Evolutionary conservation across 1,140 invertebrate species (phyloP).

Genomic region (Conus betulinus): DNA sequence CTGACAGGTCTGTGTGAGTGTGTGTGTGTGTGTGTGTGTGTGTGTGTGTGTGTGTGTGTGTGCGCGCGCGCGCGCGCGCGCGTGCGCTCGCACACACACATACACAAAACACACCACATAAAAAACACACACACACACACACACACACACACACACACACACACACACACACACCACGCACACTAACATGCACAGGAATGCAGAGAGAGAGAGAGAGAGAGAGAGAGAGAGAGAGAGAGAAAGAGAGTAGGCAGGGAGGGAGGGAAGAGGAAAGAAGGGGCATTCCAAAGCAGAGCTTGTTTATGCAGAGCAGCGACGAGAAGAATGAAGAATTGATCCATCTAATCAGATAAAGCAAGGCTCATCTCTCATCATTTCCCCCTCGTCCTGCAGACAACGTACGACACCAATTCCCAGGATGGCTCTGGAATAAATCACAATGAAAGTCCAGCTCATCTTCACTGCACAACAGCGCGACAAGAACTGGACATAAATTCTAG

Average conservation of each 20-base stretch:
- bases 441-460: neutral
- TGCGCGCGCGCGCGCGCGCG: neutral
- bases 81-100: neutral
- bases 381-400: neutral
- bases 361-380: neutral
- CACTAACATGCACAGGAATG: neutral
- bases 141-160: neutral
- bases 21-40: constrained; percentile 15
- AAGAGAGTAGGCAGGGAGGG: neutral
- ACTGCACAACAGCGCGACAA: neutral
- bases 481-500: neutral
- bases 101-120: too few species aligned
- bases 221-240: constrained; percentile 30
- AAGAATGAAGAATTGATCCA: neutral
- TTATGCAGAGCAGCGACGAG: neutral
- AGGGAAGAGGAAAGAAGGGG: neutral
- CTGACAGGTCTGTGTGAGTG: neutral
- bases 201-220: constrained; percentile 14
- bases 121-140: too few species aligned
- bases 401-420: neutral
- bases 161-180: too few species aligned
- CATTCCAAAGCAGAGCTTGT: neutral
- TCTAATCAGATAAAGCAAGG: constrained; percentile 4
- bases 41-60: constrained; percentile 22
- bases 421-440: constrained; percentile 9